Base-by-base conservation (phyloP, 2,113 vertebrate genomes). In the Tupaia tana region DNA sequence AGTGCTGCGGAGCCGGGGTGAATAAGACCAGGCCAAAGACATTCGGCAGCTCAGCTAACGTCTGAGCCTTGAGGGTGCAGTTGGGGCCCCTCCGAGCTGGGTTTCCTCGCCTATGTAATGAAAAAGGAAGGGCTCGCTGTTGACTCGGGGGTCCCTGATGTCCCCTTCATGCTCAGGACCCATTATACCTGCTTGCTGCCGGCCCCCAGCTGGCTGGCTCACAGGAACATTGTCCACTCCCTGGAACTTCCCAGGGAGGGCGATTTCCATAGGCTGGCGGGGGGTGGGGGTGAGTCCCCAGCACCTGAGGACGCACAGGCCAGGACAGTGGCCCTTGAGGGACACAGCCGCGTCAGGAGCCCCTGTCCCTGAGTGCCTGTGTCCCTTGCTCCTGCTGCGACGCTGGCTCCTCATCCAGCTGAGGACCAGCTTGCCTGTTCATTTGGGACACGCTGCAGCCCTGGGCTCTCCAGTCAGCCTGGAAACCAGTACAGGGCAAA, bases 141-240 rank as follows among this genome's bases (percentile, higher is more conserved):
- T n/a, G 58, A 0, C 11, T 10, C 0, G 6, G 66, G 43, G 73
- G 67, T n/a, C 43, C 9, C 34, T 1, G 25, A 6, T 7, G 20
- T n/a, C 31, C 75, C 75, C 25, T 74, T 34, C 16, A 34, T 63
- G 73, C 79, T 79, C 27, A 7, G 8, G 83, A 64, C 27, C 7
- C 1, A 6, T 0, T 11, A 10, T 10, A 6, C 18, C 11, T 16
- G 27, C 66, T 64, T 24, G 3, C 20, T 15, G 3, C 59, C 31
- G 59, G 64, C 14, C 1, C 6, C 16, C 2, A 2, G 31, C 71
- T 86, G 74, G 24, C 43, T 66, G 5, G 18, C 12, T 7, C 0
- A 3, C 25, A 8, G 12, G 27, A 73, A 34, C 25, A 10, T 58
- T 9, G 22, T 52, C 20, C 24, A 59, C 9, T 9, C 15, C 64